Conservation (phyloP, 37 sponge, comb jelly and placozoan genomes). For the Ianthella basta region DNA sequence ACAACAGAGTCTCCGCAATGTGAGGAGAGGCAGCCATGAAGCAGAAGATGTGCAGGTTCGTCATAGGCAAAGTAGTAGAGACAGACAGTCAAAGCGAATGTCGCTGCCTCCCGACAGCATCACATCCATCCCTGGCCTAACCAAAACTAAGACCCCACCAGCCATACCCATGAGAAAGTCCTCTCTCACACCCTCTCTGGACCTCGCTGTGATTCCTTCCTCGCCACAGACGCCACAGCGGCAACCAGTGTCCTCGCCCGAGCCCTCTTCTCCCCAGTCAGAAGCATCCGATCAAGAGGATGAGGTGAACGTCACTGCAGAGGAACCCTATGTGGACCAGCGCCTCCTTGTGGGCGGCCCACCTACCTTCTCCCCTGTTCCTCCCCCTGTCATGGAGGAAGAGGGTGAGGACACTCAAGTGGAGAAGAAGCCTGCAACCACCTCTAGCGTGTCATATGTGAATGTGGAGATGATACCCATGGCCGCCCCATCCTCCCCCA, state of each 20-base stretch:
- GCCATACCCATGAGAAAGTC: neutral
- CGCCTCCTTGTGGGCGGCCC: no score
- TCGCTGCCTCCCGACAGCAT: conserved; percentile 14
- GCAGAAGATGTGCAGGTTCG: neutral
- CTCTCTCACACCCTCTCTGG: neutral
- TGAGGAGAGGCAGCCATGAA: neutral
- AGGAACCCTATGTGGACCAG: no score
- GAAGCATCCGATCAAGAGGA: no score
- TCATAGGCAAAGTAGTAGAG: neutral
- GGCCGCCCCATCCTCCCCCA: neutral
- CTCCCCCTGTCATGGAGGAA: no score
- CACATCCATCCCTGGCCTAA: neutral
- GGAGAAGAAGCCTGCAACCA: no score
- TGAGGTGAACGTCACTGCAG: no score
- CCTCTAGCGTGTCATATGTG: neutral
- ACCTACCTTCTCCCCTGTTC: no score
- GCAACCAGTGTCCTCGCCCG: no score
- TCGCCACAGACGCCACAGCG: no score
- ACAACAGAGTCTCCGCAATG: neutral
- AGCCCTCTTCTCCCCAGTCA: no score
- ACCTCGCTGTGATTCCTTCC: neutral
- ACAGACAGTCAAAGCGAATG: neutral
- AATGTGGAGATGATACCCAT: neutral
- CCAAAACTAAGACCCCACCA: neutral
- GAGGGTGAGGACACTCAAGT: no score